These are phyloP conservation scores for Muntiacus reevesi DNA, from an alignment of 2,113 vertebrate genomes.

Conservation along the genomic window DNA sequence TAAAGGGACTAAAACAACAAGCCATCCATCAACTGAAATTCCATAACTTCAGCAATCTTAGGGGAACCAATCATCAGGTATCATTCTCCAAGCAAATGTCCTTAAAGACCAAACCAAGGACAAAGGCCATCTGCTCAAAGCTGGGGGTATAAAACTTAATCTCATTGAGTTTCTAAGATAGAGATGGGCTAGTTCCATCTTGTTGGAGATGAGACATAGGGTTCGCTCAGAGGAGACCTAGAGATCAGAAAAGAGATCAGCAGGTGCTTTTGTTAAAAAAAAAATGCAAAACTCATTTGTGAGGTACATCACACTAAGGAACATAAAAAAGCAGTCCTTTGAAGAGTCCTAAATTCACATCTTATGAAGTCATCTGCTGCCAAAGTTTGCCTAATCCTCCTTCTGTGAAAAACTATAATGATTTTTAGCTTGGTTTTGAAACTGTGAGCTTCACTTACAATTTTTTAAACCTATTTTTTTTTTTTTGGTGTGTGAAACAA, in stretches of 20 bases:
- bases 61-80: neutral
- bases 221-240: neutral
- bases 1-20: neutral
- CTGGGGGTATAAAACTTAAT: neutral
- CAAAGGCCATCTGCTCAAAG: neutral
- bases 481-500: neutral
- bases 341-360: neutral
- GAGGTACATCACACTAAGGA: neutral
- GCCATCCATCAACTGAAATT: neutral
- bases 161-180: neutral
- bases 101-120: neutral
- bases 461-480: neutral
- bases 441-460: neutral
- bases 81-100: neutral
- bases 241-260: neutral
- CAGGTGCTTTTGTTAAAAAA: neutral
- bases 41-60: neutral
- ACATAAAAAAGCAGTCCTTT: neutral
- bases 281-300: neutral
- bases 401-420: neutral
- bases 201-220: neutral
- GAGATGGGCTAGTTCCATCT: neutral
- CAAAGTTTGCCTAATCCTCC: neutral
- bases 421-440: neutral
- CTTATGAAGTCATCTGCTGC: neutral